A percentile compares a stretch with the other conserved stretches of the same genome.
Evolutionary conservation across 2,888 invertebrate genomes (phyloP).

Genomic region (Dastarcus helophoroides): DNA sequence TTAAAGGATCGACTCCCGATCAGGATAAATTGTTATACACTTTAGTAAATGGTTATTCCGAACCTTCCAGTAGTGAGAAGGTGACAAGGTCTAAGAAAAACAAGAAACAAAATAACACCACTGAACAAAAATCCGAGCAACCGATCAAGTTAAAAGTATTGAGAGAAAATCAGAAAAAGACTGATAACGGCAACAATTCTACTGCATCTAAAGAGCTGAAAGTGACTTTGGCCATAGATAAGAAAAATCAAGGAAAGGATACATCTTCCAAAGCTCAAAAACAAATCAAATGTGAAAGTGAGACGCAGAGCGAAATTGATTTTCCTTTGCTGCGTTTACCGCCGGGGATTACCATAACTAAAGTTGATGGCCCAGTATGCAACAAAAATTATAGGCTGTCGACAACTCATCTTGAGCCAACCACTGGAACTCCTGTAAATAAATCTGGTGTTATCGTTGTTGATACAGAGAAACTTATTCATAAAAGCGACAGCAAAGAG

Average conservation of each 20-base stretch:
- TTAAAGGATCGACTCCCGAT: constrained; percentile 61
- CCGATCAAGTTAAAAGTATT: constrained; percentile 14
- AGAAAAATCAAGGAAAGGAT: constrained; percentile 13
- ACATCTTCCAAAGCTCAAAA: constrained; percentile 9
- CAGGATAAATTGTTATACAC: constrained; percentile 65
- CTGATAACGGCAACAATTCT: constrained; percentile 15
- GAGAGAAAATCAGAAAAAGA: constrained; percentile 13
- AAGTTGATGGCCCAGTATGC: constrained; percentile 36
- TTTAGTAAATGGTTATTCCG: constrained; percentile 46
- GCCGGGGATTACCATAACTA: constrained; percentile 39
- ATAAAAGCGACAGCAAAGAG: constrained; percentile 23
- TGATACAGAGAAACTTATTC: constrained; percentile 46
- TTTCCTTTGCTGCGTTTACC: constrained; percentile 32
- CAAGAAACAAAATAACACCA: constrained; percentile 22
- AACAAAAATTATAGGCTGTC: constrained; percentile 24
- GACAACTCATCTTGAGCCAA: constrained; percentile 8
- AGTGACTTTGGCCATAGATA: constrained; percentile 27
- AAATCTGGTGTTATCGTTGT: constrained; percentile 50
- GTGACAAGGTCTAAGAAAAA: constrained; percentile 23
- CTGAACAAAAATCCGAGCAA: constrained; percentile 10
- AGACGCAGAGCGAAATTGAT: constrained; percentile 18
- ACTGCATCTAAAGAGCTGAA: constrained; percentile 24
- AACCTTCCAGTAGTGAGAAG: constrained; percentile 17
- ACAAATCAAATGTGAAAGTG: constrained; percentile 13
- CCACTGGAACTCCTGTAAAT: constrained; percentile 5